phyloP scores from a whole-genome alignment of 2,888 invertebrate species.

The Apamea anceps region DNA sequence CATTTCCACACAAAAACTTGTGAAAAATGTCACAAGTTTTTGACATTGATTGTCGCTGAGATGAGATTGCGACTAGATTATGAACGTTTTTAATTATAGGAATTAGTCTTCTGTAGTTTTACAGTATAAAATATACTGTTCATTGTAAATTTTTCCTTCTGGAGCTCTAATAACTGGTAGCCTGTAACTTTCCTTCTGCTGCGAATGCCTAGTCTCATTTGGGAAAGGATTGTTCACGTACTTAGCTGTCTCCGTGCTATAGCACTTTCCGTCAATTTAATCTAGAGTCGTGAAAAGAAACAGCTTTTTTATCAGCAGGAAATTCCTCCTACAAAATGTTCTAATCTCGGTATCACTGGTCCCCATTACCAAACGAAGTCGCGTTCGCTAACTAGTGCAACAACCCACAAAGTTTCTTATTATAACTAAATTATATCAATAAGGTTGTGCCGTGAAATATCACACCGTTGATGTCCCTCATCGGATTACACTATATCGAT shows the following conservation, averaged over 20 bases:
- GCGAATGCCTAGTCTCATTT: not conserved
- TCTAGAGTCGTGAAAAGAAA: not conserved
- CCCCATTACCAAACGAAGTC: constrained; percentile 22
- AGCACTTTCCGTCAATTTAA: not conserved
- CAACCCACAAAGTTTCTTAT: constrained; percentile 47
- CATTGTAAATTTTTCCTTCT: not conserved
- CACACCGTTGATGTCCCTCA: constrained; percentile 56
- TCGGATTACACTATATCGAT: constrained; percentile 69
- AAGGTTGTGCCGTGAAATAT: constrained; percentile 60
- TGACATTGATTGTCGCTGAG: not conserved
- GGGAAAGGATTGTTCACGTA: not conserved
- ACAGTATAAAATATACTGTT: not conserved
- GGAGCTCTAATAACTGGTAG: not conserved
- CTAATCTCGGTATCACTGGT: not conserved
- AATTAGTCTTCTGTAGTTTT: not conserved
- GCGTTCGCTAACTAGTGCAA: constrained; percentile 38
- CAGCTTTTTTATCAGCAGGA: too few relatives aligned
- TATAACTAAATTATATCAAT: constrained; percentile 59
- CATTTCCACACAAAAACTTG: not conserved
- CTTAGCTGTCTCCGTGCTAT: not conserved
- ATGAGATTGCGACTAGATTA: not conserved
- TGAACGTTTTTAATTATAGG: not conserved
- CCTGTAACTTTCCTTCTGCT: not conserved
- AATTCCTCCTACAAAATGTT: not conserved
- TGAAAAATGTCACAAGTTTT: not conserved